Evolutionary conservation across 2,113 vertebrate genomes (phyloP).

Genomic region (Balaeniceps rex): DNA sequence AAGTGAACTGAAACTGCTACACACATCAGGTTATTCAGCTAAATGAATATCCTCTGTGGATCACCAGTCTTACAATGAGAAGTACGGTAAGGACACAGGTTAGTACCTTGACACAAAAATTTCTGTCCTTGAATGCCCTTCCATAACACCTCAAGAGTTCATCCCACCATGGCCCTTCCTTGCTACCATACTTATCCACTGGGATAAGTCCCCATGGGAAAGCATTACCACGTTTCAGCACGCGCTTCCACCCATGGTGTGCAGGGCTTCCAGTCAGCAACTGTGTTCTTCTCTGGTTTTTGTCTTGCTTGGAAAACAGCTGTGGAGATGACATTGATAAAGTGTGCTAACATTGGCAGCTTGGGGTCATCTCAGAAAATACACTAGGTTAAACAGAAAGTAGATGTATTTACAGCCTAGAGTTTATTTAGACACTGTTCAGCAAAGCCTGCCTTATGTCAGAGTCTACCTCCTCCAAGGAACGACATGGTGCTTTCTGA

Average conservation of each 20-base stretch:
- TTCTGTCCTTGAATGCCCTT: neutral
- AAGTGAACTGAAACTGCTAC: neutral
- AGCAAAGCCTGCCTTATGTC: neutral
- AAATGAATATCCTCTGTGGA: neutral
- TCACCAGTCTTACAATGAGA: neutral
- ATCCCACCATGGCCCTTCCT: neutral
- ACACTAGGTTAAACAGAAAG: neutral
- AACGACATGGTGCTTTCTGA: neutral
- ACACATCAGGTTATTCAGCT: neutral
- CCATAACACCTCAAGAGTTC: neutral
- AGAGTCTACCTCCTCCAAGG: neutral
- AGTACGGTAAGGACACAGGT: neutral
- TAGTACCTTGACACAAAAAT: neutral
- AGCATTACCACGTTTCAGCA: neutral
- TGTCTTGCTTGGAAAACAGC: neutral
- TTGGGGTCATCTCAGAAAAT: neutral
- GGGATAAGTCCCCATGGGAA: neutral
- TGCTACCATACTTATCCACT: neutral
- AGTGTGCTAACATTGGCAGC: neutral
- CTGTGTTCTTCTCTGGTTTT: neutral
- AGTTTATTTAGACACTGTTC: neutral
- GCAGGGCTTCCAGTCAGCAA: neutral
- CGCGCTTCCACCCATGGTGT: accelerated
- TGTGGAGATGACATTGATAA: accelerated
- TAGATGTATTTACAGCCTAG: neutral